Evolutionary conservation across 2,888 invertebrate genomes (phyloP).

Genomic region (Apoda limacodes): DNA sequence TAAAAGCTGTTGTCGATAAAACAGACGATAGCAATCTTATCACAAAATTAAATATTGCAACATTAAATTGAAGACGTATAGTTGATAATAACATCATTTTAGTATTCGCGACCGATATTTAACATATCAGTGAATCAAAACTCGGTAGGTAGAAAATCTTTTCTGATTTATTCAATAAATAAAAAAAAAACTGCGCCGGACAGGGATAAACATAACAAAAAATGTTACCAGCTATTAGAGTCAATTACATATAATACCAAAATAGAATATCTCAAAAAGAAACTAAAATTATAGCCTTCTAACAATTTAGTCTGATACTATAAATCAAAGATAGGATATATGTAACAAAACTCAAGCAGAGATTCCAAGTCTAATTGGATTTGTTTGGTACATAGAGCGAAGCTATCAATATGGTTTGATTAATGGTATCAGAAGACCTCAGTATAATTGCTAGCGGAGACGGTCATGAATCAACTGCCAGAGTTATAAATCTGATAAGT

Average conservation of each 20-base stretch:
- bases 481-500: constrained; percentile 60
- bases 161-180: too few species aligned
- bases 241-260: constrained; percentile 45
- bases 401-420: constrained; percentile 65
- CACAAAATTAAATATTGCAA: too few species aligned
- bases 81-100: too few species aligned
- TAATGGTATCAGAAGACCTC: constrained; percentile 57
- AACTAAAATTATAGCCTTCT: constrained; percentile 46
- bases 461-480: constrained; percentile 59
- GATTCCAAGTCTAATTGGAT: constrained; percentile 61
- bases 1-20: too few species aligned
- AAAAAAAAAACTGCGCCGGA: too few species aligned
- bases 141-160: too few species aligned
- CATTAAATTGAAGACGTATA: too few species aligned
- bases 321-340: too few species aligned
- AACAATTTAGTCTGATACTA: constrained; percentile 47
- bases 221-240: constrained; percentile 32
- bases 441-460: constrained; percentile 58
- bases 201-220: too few species aligned
- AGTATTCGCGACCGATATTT: too few species aligned
- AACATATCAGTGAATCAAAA: too few species aligned
- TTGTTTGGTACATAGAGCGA: constrained; percentile 42
- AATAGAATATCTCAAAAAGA: constrained; percentile 51
- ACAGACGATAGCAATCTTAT: too few species aligned
- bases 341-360: constrained; percentile 53